phyloP scores from a whole-genome alignment of 1,140 invertebrate genomes.

The Macrobrachium rosenbergii region DNA sequence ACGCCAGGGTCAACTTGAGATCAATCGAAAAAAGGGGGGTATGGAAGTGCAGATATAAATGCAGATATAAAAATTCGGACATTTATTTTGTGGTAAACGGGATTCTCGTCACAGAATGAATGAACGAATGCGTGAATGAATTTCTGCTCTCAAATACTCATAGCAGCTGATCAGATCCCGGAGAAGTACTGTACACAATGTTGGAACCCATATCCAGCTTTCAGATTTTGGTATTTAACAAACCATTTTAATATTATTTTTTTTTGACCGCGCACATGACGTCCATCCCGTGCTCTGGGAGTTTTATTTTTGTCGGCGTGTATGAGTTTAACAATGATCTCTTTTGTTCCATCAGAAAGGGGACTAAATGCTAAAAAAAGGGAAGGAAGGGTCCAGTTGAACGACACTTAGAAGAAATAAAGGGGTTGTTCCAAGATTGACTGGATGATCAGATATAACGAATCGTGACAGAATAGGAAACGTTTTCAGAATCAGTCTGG shows the following conservation, averaged over 20 bases:
- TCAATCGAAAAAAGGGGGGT: too few species aligned
- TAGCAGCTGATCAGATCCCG: conserved; percentile 35
- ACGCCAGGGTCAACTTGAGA: too few species aligned
- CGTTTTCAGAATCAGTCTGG: too few species aligned
- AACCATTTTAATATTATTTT: conserved; percentile 8
- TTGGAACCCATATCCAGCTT: conserved; percentile 61
- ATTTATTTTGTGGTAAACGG: not conserved
- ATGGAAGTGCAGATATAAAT: too few species aligned
- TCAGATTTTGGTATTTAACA: conserved; percentile 56
- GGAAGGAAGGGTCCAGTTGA: not conserved
- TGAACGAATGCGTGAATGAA: not conserved
- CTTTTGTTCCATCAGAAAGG: conserved; percentile 48
- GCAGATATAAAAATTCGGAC: too few species aligned
- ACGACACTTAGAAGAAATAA: too few species aligned
- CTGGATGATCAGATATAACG: too few species aligned
- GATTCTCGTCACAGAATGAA: not conserved
- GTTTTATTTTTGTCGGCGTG: conserved; percentile 5
- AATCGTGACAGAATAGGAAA: too few species aligned
- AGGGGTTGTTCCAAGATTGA: too few species aligned
- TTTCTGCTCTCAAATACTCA: conserved; percentile 18
- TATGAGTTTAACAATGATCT: conserved; percentile 28
- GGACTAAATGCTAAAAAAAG: conserved; percentile 7
- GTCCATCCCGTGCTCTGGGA: conserved; percentile 55
- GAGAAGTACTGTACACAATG: conserved; percentile 57
- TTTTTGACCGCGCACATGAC: conserved; percentile 51